Base-by-base conservation (phyloP, 1,140 invertebrate species). In the Leptinotarsa lineolata region DNA sequence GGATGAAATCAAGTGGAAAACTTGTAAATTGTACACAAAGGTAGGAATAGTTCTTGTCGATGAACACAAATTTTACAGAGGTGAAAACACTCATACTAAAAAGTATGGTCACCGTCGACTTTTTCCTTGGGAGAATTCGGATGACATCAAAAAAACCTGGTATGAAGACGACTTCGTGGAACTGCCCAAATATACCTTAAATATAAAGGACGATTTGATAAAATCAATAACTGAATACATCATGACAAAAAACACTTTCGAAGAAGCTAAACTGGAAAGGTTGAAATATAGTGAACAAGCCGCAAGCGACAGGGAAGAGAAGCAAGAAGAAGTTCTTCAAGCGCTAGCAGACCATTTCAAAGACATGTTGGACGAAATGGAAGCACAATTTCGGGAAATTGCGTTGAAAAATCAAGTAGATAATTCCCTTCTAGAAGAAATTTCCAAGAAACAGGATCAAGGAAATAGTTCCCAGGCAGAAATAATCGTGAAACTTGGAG, bases 171-270 rank as follows among this genome's bases (percentile, higher is more conserved):
- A 45, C 4, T 18, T n/a, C 22, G 18, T 21, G 18, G 44, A 69
- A 20, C 18, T 20, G 16, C 22, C 64, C 18, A 48, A 22, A 22
- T 69, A 69, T 21, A 59, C 21, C 12, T 20, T 69, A 21, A 59
- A 16, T 20, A 20, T 69, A 4, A 54, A 18, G 21, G 67, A 69
- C 16, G 48, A 69, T 13, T 48, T 54, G n/a, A 20, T 69, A 22
- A 21, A 20, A 3, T 22, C 45, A 6, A 30, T 69, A n/a, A 69
- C 12, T 11, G 67, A 69, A 18, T 69, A 69, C 46, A 20, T 69
- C 3, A 69, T 69, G 67, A 18, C 39, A 6, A 69, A 69, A 69
- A 69, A 69, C 54, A n/a, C 39, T 6, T 69, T 69, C 0, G 67
- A 69, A 18, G 46, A 69, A 22, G 67, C 67, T 15, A 20, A 18